Evolutionary conservation across 2,888 invertebrate species (phyloP).

Genomic region (Ceratothoa steindachneri): DNA sequence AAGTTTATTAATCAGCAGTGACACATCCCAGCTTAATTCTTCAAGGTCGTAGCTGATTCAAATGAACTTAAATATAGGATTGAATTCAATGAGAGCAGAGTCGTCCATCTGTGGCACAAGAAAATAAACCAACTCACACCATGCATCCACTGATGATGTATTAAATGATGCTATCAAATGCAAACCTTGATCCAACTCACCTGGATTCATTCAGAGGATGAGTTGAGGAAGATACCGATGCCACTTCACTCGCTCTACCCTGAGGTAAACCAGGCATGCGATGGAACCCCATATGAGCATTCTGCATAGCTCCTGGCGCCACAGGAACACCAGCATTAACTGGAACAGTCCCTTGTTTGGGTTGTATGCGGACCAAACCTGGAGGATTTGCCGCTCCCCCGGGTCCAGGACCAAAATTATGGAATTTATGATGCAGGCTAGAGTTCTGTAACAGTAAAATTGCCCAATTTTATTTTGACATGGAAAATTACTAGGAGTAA

Average conservation of each 20-base stretch:
- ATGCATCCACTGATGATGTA: too few relatives aligned
- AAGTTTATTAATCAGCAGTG: too few relatives aligned
- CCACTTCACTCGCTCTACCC: constrained; percentile 28
- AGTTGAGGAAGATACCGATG: constrained; percentile 45
- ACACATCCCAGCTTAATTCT: too few relatives aligned
- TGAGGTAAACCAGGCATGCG: constrained; percentile 36
- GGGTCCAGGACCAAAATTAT: constrained; percentile 40
- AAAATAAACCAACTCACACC: too few relatives aligned
- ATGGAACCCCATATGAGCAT: constrained; percentile 19
- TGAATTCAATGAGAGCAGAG: too few relatives aligned
- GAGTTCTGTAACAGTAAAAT: background rate
- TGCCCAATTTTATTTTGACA: too few relatives aligned
- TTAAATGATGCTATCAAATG: too few relatives aligned
- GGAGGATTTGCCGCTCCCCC: constrained; percentile 42
- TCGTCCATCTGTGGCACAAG: too few relatives aligned
- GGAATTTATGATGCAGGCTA: constrained; percentile 39
- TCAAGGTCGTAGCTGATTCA: too few relatives aligned
- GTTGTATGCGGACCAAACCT: constrained; percentile 45
- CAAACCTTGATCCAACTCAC: background rate
- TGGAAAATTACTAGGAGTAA: too few relatives aligned
- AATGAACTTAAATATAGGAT: too few relatives aligned
- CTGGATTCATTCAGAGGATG: constrained; percentile 32
- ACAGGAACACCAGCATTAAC: constrained; percentile 1
- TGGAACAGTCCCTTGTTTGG: constrained; percentile 31
- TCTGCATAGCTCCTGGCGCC: constrained; percentile 16